Conservation (phyloP, 1,140 invertebrate genomes). For the Drosophila cardini region DNA sequence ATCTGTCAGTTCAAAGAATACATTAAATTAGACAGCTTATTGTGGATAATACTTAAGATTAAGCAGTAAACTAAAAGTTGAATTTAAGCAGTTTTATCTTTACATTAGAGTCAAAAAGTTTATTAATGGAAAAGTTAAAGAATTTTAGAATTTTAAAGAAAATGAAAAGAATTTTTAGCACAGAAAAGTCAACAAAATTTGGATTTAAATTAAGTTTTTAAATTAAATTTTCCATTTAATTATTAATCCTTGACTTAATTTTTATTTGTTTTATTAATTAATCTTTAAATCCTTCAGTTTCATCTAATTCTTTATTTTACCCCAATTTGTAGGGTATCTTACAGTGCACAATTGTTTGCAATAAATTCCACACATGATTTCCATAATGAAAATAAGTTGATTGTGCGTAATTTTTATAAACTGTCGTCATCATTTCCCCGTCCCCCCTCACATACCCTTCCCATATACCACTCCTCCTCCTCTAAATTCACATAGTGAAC, state of each 20-base stretch:
- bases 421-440: slow-evolving; percentile 68
- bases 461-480: slow-evolving; percentile 26
- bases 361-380: slow-evolving; percentile 30
- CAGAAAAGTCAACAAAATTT: too few species aligned
- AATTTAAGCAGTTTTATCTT: not conserved
- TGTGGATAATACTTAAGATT: slow-evolving; percentile 13
- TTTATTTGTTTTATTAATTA: too few species aligned
- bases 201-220: too few species aligned
- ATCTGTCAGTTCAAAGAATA: not conserved
- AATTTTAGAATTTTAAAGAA: too few species aligned
- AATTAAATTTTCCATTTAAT: too few species aligned
- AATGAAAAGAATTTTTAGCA: too few species aligned
- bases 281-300: too few species aligned
- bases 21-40: slow-evolving; percentile 6
- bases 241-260: too few species aligned
- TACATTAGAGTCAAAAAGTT: too few species aligned
- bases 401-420: slow-evolving; percentile 80
- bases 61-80: slow-evolving; percentile 3
- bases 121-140: too few species aligned
- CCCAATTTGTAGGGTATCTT: slow-evolving; percentile 10
- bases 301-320: too few species aligned
- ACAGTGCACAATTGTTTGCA: not conserved
- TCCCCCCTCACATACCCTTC: not conserved
- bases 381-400: slow-evolving; percentile 76
- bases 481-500: slow-evolving; percentile 57